These are phyloP conservation scores for Platycheirus rosarum DNA, from an alignment of 2,888 invertebrate genomes.

Conservation along the genomic window DNA sequence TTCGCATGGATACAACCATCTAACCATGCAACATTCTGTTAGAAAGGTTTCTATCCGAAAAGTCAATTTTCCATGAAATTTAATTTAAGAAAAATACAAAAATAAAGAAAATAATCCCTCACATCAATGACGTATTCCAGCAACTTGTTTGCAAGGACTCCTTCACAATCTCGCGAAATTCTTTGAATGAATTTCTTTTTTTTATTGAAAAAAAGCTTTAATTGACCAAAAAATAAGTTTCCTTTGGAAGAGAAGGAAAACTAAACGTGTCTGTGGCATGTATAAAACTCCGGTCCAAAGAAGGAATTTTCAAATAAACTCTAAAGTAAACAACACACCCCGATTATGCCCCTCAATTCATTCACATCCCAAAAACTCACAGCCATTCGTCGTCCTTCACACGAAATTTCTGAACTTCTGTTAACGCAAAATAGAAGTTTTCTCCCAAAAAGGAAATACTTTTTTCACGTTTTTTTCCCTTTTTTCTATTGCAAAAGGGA, in stretches of 20 bases:
- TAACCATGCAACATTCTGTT: neutral
- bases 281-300: neutral
- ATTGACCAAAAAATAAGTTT: constrained; percentile 57
- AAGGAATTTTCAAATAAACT: constrained; percentile 47
- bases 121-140: neutral
- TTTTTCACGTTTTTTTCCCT: neutral
- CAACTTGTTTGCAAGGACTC: constrained; percentile 11
- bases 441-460: neutral
- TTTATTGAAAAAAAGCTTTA: constrained; percentile 61
- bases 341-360: constrained; percentile 29
- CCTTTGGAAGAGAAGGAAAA: neutral
- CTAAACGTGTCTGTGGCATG: constrained; percentile 8
- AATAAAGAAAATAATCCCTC: neutral
- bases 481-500: constrained; percentile 10
- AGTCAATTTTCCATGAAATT: neutral
- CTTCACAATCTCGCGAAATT: constrained; percentile 1
- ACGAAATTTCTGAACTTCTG: constrained; percentile 15
- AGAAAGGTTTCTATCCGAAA: neutral
- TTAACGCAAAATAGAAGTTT: constrained; percentile 41
- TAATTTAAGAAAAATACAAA: neutral
- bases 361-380: constrained; percentile 17
- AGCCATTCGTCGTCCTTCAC: constrained; percentile 20
- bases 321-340: constrained; percentile 41
- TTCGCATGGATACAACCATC: too few relatives aligned
- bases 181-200: constrained; percentile 53